Conservation (phyloP, 2,888 invertebrate genomes). For the Netelia melanura region DNA sequence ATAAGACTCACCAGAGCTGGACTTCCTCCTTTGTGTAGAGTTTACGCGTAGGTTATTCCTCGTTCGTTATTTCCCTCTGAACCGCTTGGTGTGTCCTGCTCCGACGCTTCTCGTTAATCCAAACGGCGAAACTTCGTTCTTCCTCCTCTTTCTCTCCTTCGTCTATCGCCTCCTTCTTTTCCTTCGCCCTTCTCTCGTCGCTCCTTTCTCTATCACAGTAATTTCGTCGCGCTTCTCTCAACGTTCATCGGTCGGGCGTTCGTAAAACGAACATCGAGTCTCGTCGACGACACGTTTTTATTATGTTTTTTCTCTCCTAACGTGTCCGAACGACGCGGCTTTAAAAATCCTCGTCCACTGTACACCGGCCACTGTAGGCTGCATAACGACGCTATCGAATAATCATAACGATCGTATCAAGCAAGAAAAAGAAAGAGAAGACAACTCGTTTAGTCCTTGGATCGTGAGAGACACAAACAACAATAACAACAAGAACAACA, state of each 20-base stretch:
- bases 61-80: constrained; percentile 3
- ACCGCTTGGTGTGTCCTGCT: constrained; percentile 13
- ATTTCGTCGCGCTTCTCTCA: constrained; percentile 55
- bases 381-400: constrained; percentile 33
- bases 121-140: constrained; percentile 24
- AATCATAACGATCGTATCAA: constrained; percentile 41
- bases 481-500: constrained; percentile 1
- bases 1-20: constrained; percentile 58
- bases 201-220: constrained; percentile 33
- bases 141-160: constrained; percentile 15
- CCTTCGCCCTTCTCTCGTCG: constrained; percentile 1
- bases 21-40: constrained; percentile 30
- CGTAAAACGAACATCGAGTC: not conserved
- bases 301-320: not conserved
- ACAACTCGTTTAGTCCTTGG: not conserved
- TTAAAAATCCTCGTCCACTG: constrained; percentile 52
- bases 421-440: constrained; percentile 1
- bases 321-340: constrained; percentile 47
- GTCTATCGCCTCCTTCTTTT: not conserved
- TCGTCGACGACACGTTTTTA: not conserved
- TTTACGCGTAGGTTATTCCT: constrained; percentile 41
- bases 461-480: not conserved
- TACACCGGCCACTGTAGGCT: constrained; percentile 54
- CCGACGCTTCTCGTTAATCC: constrained; percentile 58
- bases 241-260: not conserved